phyloP scores from a whole-genome alignment of 2,888 invertebrate species.

The Busseola fusca region DNA sequence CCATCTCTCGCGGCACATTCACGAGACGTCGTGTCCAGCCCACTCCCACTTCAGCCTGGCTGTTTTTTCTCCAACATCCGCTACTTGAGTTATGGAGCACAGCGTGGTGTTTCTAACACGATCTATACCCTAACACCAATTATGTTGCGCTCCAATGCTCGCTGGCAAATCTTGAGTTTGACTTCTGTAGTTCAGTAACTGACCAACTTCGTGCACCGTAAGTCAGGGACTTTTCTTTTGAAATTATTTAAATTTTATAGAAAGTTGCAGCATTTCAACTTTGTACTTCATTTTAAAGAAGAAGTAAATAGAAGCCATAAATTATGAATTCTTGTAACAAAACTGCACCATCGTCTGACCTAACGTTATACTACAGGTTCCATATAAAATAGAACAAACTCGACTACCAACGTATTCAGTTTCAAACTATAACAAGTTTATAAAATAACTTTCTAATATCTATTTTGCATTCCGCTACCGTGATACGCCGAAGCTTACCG shows the following conservation, averaged over 20 bases:
- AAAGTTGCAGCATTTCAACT: conserved; percentile 28
- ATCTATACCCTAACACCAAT: too few relatives aligned
- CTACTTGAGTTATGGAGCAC: too few relatives aligned
- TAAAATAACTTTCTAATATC: conserved; percentile 68
- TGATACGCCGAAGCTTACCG: conserved; percentile 45
- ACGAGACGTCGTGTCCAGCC: too few relatives aligned
- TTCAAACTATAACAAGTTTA: conserved; percentile 69
- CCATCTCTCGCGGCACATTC: too few relatives aligned
- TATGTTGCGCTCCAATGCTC: too few relatives aligned
- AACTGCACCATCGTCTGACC: conserved; percentile 31
- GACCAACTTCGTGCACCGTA: too few relatives aligned
- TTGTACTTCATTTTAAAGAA: conserved; percentile 30
- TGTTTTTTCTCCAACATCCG: too few relatives aligned
- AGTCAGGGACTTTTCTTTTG: too few relatives aligned
- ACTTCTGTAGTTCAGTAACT: too few relatives aligned
- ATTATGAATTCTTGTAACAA: conserved; percentile 39
- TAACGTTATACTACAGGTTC: conserved; percentile 40
- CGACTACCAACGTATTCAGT: conserved; percentile 54
- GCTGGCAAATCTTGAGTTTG: too few relatives aligned
- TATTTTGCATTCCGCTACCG: conserved; percentile 65
- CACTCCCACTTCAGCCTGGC: too few relatives aligned
- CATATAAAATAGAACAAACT: conserved; percentile 29
- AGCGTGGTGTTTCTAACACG: too few relatives aligned
- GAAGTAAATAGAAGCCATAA: conserved; percentile 32
- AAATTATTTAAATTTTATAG: conserved; percentile 30